Percentiles rank a stretch among this genome's conserved stretches.
Conservation (phyloP, 2,888 invertebrate species). For the Lochmaea crataegi region DNA sequence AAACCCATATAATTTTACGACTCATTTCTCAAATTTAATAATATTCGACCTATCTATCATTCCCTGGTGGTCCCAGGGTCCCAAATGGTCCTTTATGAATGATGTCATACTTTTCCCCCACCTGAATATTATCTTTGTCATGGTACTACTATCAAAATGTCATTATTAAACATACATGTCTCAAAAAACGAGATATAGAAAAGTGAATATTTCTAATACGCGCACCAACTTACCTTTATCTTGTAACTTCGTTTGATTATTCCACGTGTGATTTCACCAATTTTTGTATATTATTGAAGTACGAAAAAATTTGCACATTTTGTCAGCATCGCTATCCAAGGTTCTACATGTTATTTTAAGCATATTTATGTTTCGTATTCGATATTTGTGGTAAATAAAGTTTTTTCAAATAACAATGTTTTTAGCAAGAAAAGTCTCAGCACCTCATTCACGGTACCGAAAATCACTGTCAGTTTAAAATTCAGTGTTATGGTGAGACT, state of each 20-base stretch:
- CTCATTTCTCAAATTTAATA: too few species aligned
- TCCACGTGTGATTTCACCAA: not conserved
- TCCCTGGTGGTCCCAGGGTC: too few species aligned
- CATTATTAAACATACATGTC: too few species aligned
- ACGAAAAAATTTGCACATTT: conserved; percentile 33
- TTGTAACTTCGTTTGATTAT: not conserved
- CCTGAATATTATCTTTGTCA: too few species aligned
- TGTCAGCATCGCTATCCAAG: conserved; percentile 16
- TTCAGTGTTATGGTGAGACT: not conserved
- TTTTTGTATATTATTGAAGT: conserved; percentile 18
- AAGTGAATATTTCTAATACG: not conserved
- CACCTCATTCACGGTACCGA: not conserved
- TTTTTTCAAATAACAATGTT: not conserved
- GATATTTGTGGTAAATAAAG: not conserved
- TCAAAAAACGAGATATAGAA: not conserved
- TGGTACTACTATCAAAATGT: too few species aligned
- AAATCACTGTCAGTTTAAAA: not conserved
- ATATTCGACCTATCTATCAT: too few species aligned
- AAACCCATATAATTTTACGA: too few species aligned
- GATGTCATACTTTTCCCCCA: too few species aligned
- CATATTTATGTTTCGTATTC: conserved; percentile 14
- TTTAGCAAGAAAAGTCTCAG: not conserved
- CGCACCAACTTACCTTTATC: not conserved
- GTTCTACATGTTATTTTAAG: conserved; percentile 19
- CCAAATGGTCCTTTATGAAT: too few species aligned